A percentile compares a stretch with the other conserved stretches of the same genome.
These are phyloP conservation scores for Petroica traversi DNA, from an alignment of 2,113 vertebrate species.

Conservation along the genomic window DNA sequence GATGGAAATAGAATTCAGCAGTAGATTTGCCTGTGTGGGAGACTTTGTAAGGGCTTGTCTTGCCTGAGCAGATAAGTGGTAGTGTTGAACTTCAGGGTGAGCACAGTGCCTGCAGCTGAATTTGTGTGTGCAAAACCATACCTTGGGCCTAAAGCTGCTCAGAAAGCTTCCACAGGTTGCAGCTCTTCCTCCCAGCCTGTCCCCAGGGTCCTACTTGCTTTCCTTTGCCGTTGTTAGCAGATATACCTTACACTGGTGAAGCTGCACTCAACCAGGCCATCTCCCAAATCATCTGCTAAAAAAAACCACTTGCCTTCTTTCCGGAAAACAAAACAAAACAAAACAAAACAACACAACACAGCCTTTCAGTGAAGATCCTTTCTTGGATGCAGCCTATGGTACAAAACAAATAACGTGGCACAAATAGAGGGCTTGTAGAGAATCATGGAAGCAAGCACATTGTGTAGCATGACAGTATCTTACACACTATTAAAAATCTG, in stretches of 20 bases:
- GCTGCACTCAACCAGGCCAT: background rate
- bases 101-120: background rate
- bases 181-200: background rate
- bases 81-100: background rate
- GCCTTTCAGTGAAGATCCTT: background rate
- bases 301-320: background rate
- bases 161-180: background rate
- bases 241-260: background rate
- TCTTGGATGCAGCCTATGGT: background rate
- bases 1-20: background rate
- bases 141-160: background rate
- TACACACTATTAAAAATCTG: background rate
- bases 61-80: background rate
- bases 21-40: background rate
- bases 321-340: background rate
- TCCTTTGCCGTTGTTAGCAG: rapidly evolving
- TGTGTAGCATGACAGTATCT: background rate
- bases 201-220: background rate
- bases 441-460: background rate
- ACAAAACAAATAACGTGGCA: background rate
- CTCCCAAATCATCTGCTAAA: background rate
- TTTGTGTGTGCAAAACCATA: background rate
- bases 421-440: background rate
- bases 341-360: background rate
- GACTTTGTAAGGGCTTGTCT: background rate